Evolutionary conservation across 2,888 invertebrate species (phyloP).

Genomic region (Callyntrura sp.): DNA sequence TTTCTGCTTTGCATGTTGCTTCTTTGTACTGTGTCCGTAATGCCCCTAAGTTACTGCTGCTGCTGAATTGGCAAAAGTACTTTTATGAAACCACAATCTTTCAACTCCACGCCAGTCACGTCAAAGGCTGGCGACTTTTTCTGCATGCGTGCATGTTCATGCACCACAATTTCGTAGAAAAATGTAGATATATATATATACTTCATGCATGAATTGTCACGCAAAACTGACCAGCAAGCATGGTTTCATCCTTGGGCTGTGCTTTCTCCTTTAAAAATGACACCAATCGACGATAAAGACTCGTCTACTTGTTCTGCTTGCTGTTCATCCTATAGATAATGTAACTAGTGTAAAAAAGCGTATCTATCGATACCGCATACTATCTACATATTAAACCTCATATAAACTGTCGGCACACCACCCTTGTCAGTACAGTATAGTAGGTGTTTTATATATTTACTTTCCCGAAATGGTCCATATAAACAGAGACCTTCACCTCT

Average conservation of each 20-base stretch:
- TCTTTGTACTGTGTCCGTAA: neutral
- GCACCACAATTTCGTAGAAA: too few species aligned
- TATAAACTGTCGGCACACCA: constrained; percentile 9
- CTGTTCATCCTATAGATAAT: neutral
- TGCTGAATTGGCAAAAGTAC: too few species aligned
- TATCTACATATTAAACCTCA: neutral
- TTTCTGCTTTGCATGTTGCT: constrained; percentile 1
- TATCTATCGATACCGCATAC: neutral
- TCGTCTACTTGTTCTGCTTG: neutral
- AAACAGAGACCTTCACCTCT: constrained; percentile 59
- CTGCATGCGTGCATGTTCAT: constrained; percentile 17
- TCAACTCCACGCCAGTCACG: neutral
- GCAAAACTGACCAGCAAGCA: neutral
- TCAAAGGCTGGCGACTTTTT: constrained; percentile 19
- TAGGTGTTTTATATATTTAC: neutral
- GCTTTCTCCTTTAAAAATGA: constrained; percentile 13
- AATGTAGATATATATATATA: too few species aligned
- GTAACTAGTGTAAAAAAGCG: too few species aligned
- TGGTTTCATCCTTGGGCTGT: neutral
- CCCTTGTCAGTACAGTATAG: constrained; percentile 2
- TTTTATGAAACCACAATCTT: too few species aligned
- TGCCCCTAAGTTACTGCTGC: neutral
- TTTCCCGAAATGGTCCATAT: constrained; percentile 44
- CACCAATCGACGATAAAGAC: neutral
- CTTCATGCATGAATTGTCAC: constrained; percentile 6